These are phyloP conservation scores for Psittacula cyanocephala DNA, from an alignment of 2,113 vertebrate genomes.

Conservation along the genomic window DNA sequence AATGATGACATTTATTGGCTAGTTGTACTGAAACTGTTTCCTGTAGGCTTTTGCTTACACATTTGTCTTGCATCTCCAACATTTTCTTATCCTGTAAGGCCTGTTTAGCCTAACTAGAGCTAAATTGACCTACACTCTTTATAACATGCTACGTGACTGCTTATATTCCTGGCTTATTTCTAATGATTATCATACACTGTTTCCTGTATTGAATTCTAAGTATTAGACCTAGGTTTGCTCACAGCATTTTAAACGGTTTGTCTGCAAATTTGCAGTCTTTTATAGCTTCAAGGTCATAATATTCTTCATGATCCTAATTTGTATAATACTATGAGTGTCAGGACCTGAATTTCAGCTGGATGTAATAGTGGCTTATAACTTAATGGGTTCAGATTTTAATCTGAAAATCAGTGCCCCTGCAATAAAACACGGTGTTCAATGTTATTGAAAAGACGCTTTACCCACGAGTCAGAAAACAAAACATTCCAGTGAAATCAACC, in stretches of 20 bases:
- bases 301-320: slow-evolving; percentile 45
- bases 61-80: background rate
- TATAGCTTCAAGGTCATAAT: slow-evolving; percentile 40
- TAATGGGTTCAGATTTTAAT: slow-evolving; percentile 9
- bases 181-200: background rate
- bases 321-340: background rate
- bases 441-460: background rate
- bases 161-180: slow-evolving; percentile 3
- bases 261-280: slow-evolving; percentile 46
- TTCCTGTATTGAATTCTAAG: slow-evolving; percentile 47
- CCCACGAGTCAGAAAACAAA: background rate
- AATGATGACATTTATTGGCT: background rate
- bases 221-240: background rate
- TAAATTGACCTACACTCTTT: background rate
- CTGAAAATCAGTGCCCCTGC: background rate
- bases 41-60: background rate
- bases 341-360: slow-evolving; percentile 25
- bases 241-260: slow-evolving; percentile 37
- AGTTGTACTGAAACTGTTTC: background rate
- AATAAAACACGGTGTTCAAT: background rate
- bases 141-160: background rate
- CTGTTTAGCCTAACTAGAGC: slow-evolving; percentile 1
- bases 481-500: background rate
- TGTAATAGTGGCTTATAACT: slow-evolving; percentile 22
- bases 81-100: background rate